Evolutionary conservation across 1,140 invertebrate genomes (phyloP).

Genomic region (Gryllus bimaculatus): DNA sequence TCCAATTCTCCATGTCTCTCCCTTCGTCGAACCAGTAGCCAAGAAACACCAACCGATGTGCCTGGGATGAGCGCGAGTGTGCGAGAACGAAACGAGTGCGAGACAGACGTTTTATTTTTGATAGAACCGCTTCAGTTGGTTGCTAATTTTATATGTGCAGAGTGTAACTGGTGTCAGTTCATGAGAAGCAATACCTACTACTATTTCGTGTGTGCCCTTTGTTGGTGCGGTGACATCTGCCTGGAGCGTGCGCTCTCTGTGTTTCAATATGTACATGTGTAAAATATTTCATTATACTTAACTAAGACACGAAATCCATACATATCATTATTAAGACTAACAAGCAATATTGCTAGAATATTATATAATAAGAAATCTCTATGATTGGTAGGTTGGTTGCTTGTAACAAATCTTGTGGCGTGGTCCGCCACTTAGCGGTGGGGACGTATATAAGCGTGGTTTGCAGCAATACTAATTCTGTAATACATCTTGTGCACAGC

Average conservation of each 20-base stretch:
- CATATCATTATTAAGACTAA: slow-evolving; percentile 6
- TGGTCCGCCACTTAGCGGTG: background rate
- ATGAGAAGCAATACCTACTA: background rate
- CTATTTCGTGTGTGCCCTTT: background rate
- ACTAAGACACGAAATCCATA: slow-evolving; percentile 1
- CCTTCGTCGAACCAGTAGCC: background rate
- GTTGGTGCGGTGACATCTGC: background rate
- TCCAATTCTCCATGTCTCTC: too few relatives aligned
- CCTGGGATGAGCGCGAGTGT: background rate
- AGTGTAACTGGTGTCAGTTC: background rate
- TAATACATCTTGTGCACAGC: background rate
- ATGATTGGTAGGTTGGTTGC: background rate
- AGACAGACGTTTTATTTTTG: background rate
- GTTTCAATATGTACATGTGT: slow-evolving; percentile 5
- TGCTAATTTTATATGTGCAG: background rate
- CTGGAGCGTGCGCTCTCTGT: background rate
- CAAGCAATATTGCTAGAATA: slow-evolving; percentile 5
- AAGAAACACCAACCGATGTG: background rate
- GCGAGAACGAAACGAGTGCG: background rate
- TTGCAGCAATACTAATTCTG: background rate
- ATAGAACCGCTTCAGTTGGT: background rate
- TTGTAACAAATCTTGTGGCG: background rate
- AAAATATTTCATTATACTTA: slow-evolving; percentile 6
- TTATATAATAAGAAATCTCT: background rate
- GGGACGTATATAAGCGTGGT: background rate